Evolutionary conservation across 1,140 invertebrate species (phyloP).

Genomic region (Sesamia nonagrioides): DNA sequence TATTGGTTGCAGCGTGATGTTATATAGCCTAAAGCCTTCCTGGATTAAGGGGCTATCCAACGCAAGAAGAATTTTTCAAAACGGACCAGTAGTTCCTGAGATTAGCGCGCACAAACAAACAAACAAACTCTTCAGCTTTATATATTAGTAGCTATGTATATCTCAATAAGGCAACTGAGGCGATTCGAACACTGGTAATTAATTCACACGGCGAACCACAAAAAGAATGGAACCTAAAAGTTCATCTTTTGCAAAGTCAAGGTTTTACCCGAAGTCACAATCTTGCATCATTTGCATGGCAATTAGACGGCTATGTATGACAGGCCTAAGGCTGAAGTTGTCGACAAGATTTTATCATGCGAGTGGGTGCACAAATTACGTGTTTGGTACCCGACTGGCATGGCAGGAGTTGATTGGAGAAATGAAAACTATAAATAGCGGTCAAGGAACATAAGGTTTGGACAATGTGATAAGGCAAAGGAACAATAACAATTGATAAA

Average conservation of each 20-base stretch:
- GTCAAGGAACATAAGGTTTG: neutral
- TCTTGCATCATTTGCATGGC: neutral
- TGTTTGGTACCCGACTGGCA: neutral
- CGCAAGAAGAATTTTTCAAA: too few species aligned
- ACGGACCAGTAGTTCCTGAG: too few species aligned
- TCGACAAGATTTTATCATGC: constrained; percentile 62
- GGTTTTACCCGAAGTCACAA: constrained; percentile 6
- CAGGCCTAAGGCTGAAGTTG: constrained; percentile 25
- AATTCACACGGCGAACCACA: constrained; percentile 13
- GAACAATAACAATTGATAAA: neutral
- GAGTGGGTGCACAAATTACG: constrained; percentile 33
- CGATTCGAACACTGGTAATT: neutral
- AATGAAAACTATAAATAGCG: constrained; percentile 15
- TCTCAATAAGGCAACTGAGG: constrained; percentile 6
- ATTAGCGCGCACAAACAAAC: too few species aligned
- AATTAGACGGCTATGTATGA: constrained; percentile 10
- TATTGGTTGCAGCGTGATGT: too few species aligned
- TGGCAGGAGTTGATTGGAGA: constrained; percentile 10
- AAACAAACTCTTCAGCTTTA: too few species aligned
- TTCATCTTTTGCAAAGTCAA: constrained; percentile 51
- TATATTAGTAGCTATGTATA: too few species aligned
- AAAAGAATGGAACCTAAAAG: neutral
- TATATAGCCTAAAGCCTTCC: too few species aligned
- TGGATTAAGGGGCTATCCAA: too few species aligned
- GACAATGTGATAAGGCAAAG: neutral